phyloP scores from a whole-genome alignment of 2,797 vertebrate species.

The Zalophus californianus region DNA sequence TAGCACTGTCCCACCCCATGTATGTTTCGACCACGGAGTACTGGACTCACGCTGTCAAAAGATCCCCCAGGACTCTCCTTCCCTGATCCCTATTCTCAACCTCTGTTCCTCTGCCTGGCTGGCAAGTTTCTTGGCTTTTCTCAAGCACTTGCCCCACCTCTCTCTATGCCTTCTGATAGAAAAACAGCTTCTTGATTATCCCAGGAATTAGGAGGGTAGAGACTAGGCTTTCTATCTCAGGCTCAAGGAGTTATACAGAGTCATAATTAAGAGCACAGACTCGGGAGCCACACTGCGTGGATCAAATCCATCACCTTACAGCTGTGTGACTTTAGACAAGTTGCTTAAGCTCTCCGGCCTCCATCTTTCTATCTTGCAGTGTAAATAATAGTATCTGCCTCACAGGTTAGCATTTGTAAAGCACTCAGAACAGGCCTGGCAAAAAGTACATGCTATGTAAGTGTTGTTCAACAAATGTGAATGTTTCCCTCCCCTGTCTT shows the following conservation, averaged over 20 bases:
- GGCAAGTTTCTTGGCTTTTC: neutral
- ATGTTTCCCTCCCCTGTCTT: neutral
- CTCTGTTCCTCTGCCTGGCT: neutral
- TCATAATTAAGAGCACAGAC: constrained; percentile 17
- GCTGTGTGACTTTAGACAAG: constrained; percentile 50
- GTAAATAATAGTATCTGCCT: neutral
- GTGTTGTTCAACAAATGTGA: neutral
- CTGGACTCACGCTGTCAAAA: neutral
- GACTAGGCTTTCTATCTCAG: neutral
- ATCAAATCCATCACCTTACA: constrained; percentile 44
- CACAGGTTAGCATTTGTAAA: constrained; percentile 31
- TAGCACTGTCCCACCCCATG: neutral
- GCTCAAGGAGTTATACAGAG: neutral
- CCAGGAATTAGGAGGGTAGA: neutral
- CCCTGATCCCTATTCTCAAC: neutral
- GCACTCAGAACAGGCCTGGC: neutral
- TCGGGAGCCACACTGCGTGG: neutral
- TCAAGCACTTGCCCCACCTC: neutral
- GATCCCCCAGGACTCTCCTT: neutral
- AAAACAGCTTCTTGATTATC: neutral
- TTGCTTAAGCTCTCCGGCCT: constrained; percentile 54
- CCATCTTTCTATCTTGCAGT: constrained; percentile 41
- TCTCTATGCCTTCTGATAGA: neutral
- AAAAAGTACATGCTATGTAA: neutral
- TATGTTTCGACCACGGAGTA: neutral